Evolutionary conservation across 2,113 vertebrate species (phyloP).

Genomic region (Cavia porcellus): DNA sequence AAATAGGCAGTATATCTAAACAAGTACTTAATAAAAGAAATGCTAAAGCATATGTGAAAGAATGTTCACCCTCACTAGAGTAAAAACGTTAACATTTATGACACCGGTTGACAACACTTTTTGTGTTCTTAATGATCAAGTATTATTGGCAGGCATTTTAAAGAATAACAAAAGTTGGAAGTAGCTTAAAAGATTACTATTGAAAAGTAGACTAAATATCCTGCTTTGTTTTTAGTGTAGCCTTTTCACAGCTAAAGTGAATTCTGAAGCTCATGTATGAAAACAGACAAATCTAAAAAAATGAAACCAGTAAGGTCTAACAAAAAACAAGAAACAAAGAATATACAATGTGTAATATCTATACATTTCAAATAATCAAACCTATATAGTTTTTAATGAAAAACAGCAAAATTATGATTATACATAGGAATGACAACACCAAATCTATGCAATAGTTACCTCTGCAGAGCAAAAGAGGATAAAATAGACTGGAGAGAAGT

Average conservation of each 20-base stretch:
- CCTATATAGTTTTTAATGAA: background rate
- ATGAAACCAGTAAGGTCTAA: background rate
- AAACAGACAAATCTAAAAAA: background rate
- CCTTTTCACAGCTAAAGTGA: background rate
- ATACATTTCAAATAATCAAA: background rate
- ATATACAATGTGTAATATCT: no score
- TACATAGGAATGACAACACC: background rate
- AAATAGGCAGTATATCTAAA: background rate
- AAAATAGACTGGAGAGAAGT: background rate
- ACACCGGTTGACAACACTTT: background rate
- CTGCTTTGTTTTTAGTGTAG: background rate
- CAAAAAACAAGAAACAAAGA: background rate
- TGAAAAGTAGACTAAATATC: background rate
- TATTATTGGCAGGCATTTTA: background rate
- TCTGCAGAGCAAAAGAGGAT: background rate
- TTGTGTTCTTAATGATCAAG: background rate
- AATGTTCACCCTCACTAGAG: background rate
- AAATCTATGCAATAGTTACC: background rate
- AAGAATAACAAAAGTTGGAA: no score
- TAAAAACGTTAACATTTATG: background rate
- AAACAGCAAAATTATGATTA: background rate
- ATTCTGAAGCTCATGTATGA: background rate
- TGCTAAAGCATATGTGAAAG: background rate
- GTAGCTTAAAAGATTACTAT: background rate
- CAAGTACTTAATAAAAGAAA: background rate